A percentile compares a stretch with the other conserved stretches of the same genome.
phyloP scores from a whole-genome alignment of 2,797 vertebrate genomes.

The Knipowitschia caucasica region DNA sequence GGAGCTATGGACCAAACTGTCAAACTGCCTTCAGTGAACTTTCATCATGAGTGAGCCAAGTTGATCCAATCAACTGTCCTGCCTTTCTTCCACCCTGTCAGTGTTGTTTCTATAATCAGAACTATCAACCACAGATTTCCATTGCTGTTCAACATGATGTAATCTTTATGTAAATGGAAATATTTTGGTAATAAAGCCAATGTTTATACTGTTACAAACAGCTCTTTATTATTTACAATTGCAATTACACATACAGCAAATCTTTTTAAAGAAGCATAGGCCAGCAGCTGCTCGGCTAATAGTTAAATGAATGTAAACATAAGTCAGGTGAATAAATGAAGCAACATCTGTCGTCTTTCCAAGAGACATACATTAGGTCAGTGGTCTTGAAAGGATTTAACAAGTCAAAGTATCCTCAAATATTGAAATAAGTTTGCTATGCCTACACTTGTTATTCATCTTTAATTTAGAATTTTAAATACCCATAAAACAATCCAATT shows the following conservation, averaged over 20 bases:
- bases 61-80: conserved; percentile 58
- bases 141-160: conserved; percentile 70
- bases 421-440: too few species aligned
- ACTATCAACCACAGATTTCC: conserved; percentile 47
- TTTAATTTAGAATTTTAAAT: too few species aligned
- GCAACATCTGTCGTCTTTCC: conserved; percentile 40
- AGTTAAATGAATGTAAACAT: conserved; percentile 37
- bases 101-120: conserved; percentile 57
- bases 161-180: conserved; percentile 70
- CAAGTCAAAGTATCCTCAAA: too few species aligned
- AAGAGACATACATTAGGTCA: conserved; percentile 2
- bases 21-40: conserved; percentile 45
- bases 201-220: conserved; percentile 60
- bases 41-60: conserved; percentile 27
- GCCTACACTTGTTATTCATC: too few species aligned
- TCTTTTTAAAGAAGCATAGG: background rate
- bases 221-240: conserved; percentile 32
- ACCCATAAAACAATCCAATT: too few species aligned
- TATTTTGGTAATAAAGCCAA: conserved; percentile 79
- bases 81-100: conserved; percentile 53
- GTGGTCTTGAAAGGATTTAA: too few species aligned
- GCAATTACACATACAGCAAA: background rate
- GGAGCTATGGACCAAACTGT: conserved; percentile 49
- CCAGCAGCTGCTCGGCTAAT: conserved; percentile 10
- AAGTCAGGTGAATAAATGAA: conserved; percentile 34